A percentile compares a stretch with the other conserved stretches of the same genome.
Conservation (phyloP, 2,888 invertebrate species). For the Boloria selene region DNA sequence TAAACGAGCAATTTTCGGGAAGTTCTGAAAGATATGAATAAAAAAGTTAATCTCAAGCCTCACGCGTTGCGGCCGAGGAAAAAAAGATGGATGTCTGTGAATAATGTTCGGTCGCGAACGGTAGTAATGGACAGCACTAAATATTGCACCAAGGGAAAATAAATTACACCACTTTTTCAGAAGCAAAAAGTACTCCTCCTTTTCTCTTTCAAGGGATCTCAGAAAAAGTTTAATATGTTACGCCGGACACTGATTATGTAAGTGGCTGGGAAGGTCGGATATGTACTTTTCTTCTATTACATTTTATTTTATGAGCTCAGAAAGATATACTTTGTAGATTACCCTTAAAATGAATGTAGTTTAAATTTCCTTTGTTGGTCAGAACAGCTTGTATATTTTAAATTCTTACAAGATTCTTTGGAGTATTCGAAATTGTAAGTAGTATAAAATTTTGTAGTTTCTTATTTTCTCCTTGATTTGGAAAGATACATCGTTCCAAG, state of each 20-base stretch:
- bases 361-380: slow-evolving; percentile 22
- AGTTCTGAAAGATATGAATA: slow-evolving; percentile 25
- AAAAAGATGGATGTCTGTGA: slow-evolving; percentile 79
- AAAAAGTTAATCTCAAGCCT: slow-evolving; percentile 64
- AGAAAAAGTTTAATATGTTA: slow-evolving; percentile 77
- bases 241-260: slow-evolving; percentile 48
- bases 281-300: slow-evolving; percentile 39
- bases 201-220: slow-evolving; percentile 67
- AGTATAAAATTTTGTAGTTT: too few relatives aligned
- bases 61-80: slow-evolving; percentile 63
- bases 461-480: too few relatives aligned
- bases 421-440: slow-evolving; percentile 2
- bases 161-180: slow-evolving; percentile 80
- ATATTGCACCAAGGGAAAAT: slow-evolving; percentile 81
- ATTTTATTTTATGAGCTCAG: slow-evolving; percentile 38
- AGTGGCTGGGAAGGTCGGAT: slow-evolving; percentile 41
- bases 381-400: slow-evolving; percentile 18
- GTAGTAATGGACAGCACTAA: slow-evolving; percentile 82
- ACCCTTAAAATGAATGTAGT: slow-evolving; percentile 30
- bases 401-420: background rate
- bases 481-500: too few relatives aligned
- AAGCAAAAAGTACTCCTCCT: slow-evolving; percentile 74
- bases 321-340: slow-evolving; percentile 28
- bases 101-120: slow-evolving; percentile 81
- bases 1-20: slow-evolving; percentile 17